Base-by-base conservation (phyloP, 2,888 invertebrate genomes). In the Arctia plantaginis region DNA sequence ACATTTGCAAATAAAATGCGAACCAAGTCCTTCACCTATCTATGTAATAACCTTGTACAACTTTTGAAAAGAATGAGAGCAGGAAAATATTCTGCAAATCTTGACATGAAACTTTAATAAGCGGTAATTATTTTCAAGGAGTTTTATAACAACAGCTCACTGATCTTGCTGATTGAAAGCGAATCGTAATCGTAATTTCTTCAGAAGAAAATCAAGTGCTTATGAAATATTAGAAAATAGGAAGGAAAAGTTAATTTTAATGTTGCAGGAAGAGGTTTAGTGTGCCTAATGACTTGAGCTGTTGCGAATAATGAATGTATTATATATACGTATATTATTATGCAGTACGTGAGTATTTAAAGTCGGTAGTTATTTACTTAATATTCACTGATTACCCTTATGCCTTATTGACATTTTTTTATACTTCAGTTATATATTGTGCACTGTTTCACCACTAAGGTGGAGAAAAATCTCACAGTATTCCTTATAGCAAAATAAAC, bases 171-270 rank as follows among this genome's bases (percentile, higher is more conserved):
- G 55, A n/a, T 69, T 66, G n/a, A 39, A 39, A 35, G 39, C 12
- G 8, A 66, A 33, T 39, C 39, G 62, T 30, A 62, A 62, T 62
- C 30, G 59, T 62, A 71, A 67, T 51, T 15, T 62, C 59, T 44
- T 47, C 39, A n/a, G 35, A 71, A 62, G 71, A 71, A 30, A 72
- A 59, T 3, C 23, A 44, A 39, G 41, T 70, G 44, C 47, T n/a
- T 66, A 51, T 85, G 82, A 86, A 88, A 86, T 88, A 88, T 87
- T 90, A 90, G 89, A 91, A 92, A 91, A 91, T 88, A 91, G 91
- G 90, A 92, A 91, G 89, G 86, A 88, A 92, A 89, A 84, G 82
- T 75, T 77, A 75, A 77, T 77, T 75, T 80, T 79, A 73, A 82
- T 83, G 83, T 78, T 78, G 79, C 73, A 85, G 82, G 84, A 86